These are phyloP conservation scores for Cheilosia urbana DNA, from an alignment of 2,888 invertebrate genomes.

Conservation along the genomic window DNA sequence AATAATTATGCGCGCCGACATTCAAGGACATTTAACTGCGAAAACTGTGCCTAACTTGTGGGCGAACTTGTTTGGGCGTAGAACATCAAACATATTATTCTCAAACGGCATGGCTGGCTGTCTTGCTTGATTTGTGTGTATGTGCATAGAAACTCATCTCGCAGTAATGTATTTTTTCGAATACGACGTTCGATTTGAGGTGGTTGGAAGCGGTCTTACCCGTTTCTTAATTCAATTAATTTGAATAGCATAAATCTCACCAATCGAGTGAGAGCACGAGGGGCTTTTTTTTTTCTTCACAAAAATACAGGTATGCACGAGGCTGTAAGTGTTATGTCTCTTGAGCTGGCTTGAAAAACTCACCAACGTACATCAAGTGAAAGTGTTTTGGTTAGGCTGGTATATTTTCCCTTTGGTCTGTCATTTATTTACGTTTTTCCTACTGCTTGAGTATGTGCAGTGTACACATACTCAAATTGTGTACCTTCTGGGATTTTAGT, in stretches of 20 bases:
- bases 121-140: too few species aligned
- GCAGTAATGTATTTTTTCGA: not conserved
- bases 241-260: constrained; percentile 63
- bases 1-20: not conserved
- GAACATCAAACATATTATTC: not conserved
- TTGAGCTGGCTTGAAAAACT: constrained; percentile 9
- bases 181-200: not conserved
- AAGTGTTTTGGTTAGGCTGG: constrained; percentile 26
- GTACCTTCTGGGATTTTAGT: constrained; percentile 6
- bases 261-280: constrained; percentile 17
- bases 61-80: constrained; percentile 2
- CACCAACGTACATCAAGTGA: constrained; percentile 30
- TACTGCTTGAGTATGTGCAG: not conserved
- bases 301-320: constrained; percentile 10
- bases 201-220: constrained; percentile 33
- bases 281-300: not conserved
- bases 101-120: not conserved
- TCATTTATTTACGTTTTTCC: constrained; percentile 19
- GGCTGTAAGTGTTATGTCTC: constrained; percentile 15
- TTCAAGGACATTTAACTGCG: constrained; percentile 14
- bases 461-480: not conserved
- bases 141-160: not conserved
- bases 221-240: constrained; percentile 47
- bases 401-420: constrained; percentile 16
- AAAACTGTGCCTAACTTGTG: not conserved